Percentiles rank a stretch among this genome's conserved stretches.
Evolutionary conservation across 1,140 invertebrate species (phyloP).

Genomic region (Trachelipus rathkii): DNA sequence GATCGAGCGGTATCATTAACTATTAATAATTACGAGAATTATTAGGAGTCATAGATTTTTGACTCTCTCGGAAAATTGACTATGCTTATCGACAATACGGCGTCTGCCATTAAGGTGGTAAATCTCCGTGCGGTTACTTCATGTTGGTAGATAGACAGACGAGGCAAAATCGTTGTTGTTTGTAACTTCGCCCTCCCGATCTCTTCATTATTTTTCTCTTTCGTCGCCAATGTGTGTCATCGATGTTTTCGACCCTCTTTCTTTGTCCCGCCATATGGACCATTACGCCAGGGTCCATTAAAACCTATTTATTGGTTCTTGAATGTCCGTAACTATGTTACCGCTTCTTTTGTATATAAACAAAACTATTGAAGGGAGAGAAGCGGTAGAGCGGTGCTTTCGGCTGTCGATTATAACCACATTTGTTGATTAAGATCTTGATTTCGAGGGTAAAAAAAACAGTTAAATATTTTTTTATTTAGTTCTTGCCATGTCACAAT

Average conservation of each 20-base stretch:
- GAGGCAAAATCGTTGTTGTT: too few species aligned
- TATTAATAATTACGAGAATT: too few species aligned
- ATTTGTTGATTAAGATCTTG: conserved; percentile 5
- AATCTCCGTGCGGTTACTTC: not conserved
- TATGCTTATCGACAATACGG: too few species aligned
- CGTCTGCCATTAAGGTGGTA: too few species aligned
- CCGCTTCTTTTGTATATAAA: conserved; percentile 7
- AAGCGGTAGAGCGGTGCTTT: not conserved
- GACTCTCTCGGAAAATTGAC: too few species aligned
- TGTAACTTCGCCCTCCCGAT: not conserved
- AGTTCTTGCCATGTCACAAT: too few species aligned
- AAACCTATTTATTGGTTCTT: conserved; percentile 3
- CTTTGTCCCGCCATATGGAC: conserved; percentile 1
- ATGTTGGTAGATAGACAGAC: not conserved
- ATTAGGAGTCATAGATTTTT: too few species aligned
- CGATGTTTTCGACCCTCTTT: not conserved
- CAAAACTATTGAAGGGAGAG: not conserved
- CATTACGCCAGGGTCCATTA: not conserved
- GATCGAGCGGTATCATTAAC: too few species aligned
- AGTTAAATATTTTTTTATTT: too few species aligned
- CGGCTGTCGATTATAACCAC: conserved; percentile 1
- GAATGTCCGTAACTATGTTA: conserved; percentile 10
- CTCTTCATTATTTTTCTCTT: not conserved
- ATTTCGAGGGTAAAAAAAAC: not conserved
- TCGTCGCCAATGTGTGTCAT: not conserved